Evolutionary conservation across 2,113 vertebrate genomes (phyloP), one percentile per base, ranked within the genome.

Genomic region (Tachysurus vachellii): DNA sequence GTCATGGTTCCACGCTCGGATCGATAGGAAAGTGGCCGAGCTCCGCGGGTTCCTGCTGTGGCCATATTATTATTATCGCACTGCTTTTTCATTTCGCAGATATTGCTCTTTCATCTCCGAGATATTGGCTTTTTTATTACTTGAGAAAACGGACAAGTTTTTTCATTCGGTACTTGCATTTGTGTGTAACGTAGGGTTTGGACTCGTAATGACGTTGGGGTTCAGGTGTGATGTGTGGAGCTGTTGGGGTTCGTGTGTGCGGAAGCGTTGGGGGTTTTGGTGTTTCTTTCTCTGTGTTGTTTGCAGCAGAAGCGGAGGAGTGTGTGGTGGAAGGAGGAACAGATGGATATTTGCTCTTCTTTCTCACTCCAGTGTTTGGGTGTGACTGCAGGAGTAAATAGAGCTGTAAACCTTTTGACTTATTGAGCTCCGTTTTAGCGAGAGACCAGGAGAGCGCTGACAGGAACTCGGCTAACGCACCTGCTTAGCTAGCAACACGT

Each of bases 71-170:
- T 3, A 85, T 92, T 89, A 80, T 14, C 2, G 4, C 28, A 44
- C 79, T 23, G 44, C 79, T 36, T 83, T 89, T 93, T 93, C 89
- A 92, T 90, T 53, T 88, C 82, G 71, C 14, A 73, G 54, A 86
- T 91, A 93, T 92, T 93, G 88, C 89, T 87, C 89, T 86, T 90
- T 89, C 90, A 90, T 93, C 87, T 88, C 3, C 0, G 44, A 21
- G 85, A 82, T 82, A 87, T 85, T 84, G 56, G 61, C 75, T 16
- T 92, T 91, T 93, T 92, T 91, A 91, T 91, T 75, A 82, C 59
- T 79, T 68, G 28, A n/a, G 47, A 21, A 80, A 80, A 80, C 1
- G 36, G 77, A 23, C 36, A 83, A 86, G 83, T 90, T 23, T 47
- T 56, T 87, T 80, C 42, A 71, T 56, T 90, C 80, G 5, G 16